Percentiles rank a stretch among this genome's conserved stretches.
Evolutionary conservation across 2,113 vertebrate species (phyloP).

Genomic region (Ailurus styani): DNA sequence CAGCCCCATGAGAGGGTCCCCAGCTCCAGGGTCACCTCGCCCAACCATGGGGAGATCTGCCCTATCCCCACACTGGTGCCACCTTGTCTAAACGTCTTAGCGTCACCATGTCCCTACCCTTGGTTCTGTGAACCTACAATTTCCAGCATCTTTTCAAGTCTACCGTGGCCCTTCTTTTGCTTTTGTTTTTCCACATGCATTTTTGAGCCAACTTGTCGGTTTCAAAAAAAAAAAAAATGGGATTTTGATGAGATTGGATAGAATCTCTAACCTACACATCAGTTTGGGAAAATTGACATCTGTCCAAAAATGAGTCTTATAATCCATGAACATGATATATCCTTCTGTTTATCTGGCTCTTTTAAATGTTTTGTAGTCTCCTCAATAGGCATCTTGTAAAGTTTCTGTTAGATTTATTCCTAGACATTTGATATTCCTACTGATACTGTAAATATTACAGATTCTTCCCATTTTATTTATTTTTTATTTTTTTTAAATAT

Average conservation of each 20-base stretch:
- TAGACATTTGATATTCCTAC: background rate
- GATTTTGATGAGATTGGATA: background rate
- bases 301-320: background rate
- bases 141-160: background rate
- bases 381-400: background rate
- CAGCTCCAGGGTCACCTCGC: fast-evolving
- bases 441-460: background rate
- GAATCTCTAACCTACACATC: background rate
- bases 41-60: fast-evolving
- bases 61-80: fast-evolving
- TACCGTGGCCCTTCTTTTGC: background rate
- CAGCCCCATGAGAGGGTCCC: fast-evolving
- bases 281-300: background rate
- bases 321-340: background rate
- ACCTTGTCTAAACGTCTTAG: fast-evolving
- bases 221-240: background rate
- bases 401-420: background rate
- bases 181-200: background rate
- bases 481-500: no score
- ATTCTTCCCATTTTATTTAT: background rate
- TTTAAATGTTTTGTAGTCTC: background rate
- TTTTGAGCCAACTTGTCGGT: background rate
- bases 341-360: background rate
- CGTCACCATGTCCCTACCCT: fast-evolving
- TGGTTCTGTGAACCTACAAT: fast-evolving